These are phyloP conservation scores for Synaphobranchus kaupii DNA, from an alignment of 2,797 vertebrate species.

Conservation along the genomic window DNA sequence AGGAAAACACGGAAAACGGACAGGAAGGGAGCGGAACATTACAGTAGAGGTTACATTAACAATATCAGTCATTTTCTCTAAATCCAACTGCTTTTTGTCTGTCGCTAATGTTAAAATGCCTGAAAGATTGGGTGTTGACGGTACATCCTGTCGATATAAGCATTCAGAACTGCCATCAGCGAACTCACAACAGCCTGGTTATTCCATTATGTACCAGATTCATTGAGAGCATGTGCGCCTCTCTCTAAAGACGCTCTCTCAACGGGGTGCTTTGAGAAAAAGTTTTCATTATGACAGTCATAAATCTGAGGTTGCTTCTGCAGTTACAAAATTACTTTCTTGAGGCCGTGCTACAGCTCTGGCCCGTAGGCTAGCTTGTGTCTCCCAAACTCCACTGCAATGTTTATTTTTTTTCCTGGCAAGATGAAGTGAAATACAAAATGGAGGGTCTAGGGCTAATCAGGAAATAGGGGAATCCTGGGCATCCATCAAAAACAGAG, in stretches of 20 bases:
- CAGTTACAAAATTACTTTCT: background rate
- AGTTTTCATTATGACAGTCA: background rate
- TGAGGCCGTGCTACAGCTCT: background rate
- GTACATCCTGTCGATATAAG: background rate
- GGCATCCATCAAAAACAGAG: background rate
- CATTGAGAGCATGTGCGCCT: background rate
- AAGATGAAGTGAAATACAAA: background rate
- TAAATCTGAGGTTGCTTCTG: slow-evolving; percentile 14
- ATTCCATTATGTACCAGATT: background rate
- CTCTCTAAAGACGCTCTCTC: slow-evolving; percentile 4
- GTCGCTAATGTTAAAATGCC: background rate
- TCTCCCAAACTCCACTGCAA: background rate
- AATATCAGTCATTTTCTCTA: background rate
- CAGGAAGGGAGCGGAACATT: too few relatives aligned
- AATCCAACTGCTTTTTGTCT: background rate
- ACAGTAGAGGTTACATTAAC: background rate
- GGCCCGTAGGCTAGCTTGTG: background rate
- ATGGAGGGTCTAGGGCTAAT: background rate
- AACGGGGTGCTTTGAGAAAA: background rate
- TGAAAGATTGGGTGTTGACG: background rate
- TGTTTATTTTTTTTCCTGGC: background rate
- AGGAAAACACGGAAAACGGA: too few relatives aligned
- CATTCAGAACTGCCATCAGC: background rate
- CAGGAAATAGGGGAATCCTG: background rate
- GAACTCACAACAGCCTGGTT: background rate